Percentiles rank a stretch among this genome's conserved stretches.
Conservation (phyloP, 2,888 invertebrate species). For the Hydraecia micacea region DNA sequence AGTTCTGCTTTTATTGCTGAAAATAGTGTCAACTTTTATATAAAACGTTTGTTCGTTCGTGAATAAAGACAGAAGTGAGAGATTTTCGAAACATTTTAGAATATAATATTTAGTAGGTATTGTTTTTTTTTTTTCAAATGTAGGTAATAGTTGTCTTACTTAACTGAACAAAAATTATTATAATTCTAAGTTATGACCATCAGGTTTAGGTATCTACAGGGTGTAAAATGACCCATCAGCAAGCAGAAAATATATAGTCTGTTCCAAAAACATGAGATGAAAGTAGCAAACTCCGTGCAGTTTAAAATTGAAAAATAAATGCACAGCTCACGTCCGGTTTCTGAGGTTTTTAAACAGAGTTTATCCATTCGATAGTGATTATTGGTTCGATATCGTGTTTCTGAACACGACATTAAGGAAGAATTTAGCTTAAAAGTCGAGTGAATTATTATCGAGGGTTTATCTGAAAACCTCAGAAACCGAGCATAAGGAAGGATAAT, state of each 20-base stretch:
- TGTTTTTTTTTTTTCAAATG: background rate
- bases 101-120: constrained; percentile 5
- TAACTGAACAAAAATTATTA: background rate
- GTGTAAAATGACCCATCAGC: background rate
- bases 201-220: background rate
- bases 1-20: background rate
- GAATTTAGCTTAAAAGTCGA: too few relatives aligned
- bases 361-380: too few relatives aligned
- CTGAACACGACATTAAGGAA: too few relatives aligned
- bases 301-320: background rate
- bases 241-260: background rate
- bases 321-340: too few relatives aligned
- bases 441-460: too few relatives aligned
- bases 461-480: too few relatives aligned
- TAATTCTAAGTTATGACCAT: background rate
- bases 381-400: too few relatives aligned
- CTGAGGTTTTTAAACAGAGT: too few relatives aligned
- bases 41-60: background rate
- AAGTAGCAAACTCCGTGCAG: background rate
- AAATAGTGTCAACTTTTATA: background rate
- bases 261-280: background rate
- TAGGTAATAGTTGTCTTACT: background rate
- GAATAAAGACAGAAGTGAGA: constrained; percentile 12
- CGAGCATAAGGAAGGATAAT: too few relatives aligned
- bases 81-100: constrained; percentile 13